Percentiles rank a stretch among this genome's conserved stretches.
Evolutionary conservation across 2,113 vertebrate genomes (phyloP).

Genomic region (Spea bombifrons): DNA sequence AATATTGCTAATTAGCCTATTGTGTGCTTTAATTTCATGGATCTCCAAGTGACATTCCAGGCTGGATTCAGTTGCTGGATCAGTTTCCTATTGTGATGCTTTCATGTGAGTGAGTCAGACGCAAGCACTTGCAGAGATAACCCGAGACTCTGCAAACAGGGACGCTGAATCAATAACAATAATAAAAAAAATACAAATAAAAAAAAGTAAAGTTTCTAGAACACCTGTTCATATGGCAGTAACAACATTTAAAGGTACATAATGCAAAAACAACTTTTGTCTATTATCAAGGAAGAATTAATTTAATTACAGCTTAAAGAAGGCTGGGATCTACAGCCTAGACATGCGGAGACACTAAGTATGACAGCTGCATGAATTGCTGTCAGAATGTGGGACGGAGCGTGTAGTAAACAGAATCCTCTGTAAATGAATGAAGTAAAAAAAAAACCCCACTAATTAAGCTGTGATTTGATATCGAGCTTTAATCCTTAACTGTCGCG

Average conservation of each 20-base stretch:
- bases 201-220: background rate
- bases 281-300: background rate
- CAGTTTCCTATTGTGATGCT: background rate
- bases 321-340: background rate
- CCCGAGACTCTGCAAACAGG: background rate
- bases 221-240: background rate
- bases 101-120: background rate
- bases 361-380: constrained; percentile 10
- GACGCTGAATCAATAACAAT: background rate
- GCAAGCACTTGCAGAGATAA: background rate
- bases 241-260: background rate
- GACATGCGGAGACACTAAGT: background rate
- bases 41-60: background rate
- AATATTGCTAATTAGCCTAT: background rate
- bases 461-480: background rate
- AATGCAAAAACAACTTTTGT: background rate
- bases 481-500: background rate
- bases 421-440: background rate
- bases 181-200: background rate
- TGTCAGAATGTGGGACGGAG: constrained; percentile 5
- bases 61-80: background rate
- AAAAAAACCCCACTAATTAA: background rate
- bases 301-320: background rate
- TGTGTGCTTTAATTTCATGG: background rate
- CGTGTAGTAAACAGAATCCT: background rate